Evolutionary conservation across 2,888 invertebrate genomes (phyloP).

Genomic region (Lathronympha strigana): DNA sequence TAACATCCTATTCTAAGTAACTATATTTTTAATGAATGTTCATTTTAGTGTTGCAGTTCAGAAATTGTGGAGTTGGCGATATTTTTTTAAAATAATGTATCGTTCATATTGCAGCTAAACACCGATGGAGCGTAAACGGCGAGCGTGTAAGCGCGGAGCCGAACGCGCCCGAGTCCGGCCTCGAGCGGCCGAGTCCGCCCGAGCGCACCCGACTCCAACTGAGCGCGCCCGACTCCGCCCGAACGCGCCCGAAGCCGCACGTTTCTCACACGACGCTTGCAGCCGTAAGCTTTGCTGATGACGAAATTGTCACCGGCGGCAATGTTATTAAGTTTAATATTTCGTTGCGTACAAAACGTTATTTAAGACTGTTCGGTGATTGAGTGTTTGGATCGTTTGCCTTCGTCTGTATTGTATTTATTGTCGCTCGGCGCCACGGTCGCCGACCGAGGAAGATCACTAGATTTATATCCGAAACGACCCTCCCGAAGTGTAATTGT

Average conservation of each 20-base stretch:
- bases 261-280: conserved; percentile 79
- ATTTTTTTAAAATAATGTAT: too few relatives aligned
- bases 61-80: too few relatives aligned
- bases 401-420: conserved; percentile 72
- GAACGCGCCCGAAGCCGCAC: conserved; percentile 50
- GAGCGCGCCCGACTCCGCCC: not conserved
- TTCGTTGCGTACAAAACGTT: conserved; percentile 81
- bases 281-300: conserved; percentile 80
- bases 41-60: too few relatives aligned
- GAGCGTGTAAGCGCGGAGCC: not conserved
- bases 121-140: conserved; percentile 17
- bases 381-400: conserved; percentile 76
- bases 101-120: conserved; percentile 22
- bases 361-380: conserved; percentile 80
- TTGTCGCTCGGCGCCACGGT: conserved; percentile 57
- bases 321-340: conserved; percentile 59
- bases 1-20: too few relatives aligned
- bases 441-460: conserved; percentile 56
- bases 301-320: conserved; percentile 70
- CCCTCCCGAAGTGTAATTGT: conserved; percentile 74
- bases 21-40: too few relatives aligned
- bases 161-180: conserved; percentile 48
- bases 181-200: not conserved
- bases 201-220: not conserved
- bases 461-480: conserved; percentile 63